Percentiles rank a stretch among this genome's conserved stretches.
Conservation (phyloP, 1,140 invertebrate species). For the Planococcus citri region DNA sequence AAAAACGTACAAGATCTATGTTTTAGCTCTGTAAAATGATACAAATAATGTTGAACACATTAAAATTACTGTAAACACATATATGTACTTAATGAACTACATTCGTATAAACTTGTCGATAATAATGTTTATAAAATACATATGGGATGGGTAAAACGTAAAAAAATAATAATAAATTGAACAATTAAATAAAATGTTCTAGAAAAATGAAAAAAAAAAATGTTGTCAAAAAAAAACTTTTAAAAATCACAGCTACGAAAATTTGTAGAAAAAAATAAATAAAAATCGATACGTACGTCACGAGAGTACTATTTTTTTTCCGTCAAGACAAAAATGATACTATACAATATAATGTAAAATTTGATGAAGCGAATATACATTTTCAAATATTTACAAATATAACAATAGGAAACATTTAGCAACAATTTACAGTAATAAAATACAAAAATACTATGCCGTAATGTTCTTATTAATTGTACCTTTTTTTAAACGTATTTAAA, state of each 20-base stretch:
- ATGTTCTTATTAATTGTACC: conserved; percentile 10
- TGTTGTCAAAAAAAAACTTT: background rate
- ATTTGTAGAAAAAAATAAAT: conserved; percentile 10
- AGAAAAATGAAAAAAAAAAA: background rate
- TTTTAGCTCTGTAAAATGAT: conserved; percentile 12
- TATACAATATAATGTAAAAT: background rate
- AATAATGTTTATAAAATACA: background rate
- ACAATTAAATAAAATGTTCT: background rate
- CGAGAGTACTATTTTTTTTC: background rate
- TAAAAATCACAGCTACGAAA: conserved; percentile 11
- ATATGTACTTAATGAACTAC: conserved; percentile 11
- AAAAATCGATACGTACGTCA: background rate
- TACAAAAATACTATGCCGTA: background rate
- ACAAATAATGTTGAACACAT: conserved; percentile 15
- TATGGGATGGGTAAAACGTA: background rate
- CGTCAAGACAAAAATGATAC: background rate
- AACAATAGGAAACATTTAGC: background rate
- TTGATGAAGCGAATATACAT: background rate
- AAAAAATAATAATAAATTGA: conserved; percentile 16
- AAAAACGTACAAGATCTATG: conserved; percentile 8
- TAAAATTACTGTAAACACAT: conserved; percentile 15
- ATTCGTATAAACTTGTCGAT: conserved; percentile 1
- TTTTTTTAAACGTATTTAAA: background rate
- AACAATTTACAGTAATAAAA: conserved; percentile 8
- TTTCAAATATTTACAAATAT: background rate